Evolutionary conservation across 2,113 vertebrate genomes (phyloP), one percentile per base, ranked within the genome.

Genomic region (Nansenia antarctica): DNA sequence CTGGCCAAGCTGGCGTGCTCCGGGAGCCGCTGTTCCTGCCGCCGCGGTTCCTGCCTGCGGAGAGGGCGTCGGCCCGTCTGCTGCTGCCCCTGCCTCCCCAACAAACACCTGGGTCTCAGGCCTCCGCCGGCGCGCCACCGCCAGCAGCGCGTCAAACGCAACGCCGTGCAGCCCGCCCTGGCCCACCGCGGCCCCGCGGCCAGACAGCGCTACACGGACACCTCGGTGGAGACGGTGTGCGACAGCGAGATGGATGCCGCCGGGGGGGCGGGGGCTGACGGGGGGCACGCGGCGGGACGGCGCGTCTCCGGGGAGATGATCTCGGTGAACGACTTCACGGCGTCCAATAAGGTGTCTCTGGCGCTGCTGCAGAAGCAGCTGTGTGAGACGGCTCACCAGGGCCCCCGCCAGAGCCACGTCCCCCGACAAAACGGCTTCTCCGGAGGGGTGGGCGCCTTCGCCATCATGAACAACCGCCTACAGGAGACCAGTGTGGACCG

Each of bases 291-390:
- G 60, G 73, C 82, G 1, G 89, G 91, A 5, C 89, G 88, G 0
- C 91, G 90, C 58, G 68, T 92, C 53, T 93, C 91, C 5, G 92
- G 85, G 65, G 92, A 94, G 79, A 92, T 93, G 93, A 94, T 92
- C 68, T 92, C 91, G 2, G 88, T 92, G 64, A 91, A 90, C 45
- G 92, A 93, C 78, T 92, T 93, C 65, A 89, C 88, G 84, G 87
- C 88, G 62, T 85, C 88, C 67, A 89, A 91, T 64, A 90, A 92
- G 65, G 91, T 93, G 47, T 92, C 93, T 73, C 80, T 93, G 74
- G 93, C 92, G 0, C 79, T 93, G 82, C 84, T 94, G 72, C 91
- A 92, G 81, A 93, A 93, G 66, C 90, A 92, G 70, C 85, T 94
- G 76, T 92, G 90, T 3, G 92, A 94, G 79, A 92, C 91, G 0